A percentile compares a stretch with the other conserved stretches of the same genome.
These are phyloP conservation scores for Pelecanus crispus DNA, from an alignment of 2,113 vertebrate species.

Conservation along the genomic window DNA sequence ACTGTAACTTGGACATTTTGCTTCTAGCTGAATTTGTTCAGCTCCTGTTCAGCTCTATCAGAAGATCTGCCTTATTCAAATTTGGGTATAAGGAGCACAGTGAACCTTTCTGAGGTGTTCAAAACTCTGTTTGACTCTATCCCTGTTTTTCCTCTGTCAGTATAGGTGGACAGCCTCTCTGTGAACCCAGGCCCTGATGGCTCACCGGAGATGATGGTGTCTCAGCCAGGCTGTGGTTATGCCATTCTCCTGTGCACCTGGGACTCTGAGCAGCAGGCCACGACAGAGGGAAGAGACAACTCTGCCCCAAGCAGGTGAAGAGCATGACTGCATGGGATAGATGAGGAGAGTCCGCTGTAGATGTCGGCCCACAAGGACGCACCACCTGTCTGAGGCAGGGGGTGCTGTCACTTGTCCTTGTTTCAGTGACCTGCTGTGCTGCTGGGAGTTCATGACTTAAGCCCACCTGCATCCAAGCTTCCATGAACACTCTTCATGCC, in stretches of 20 bases:
- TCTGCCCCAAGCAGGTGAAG: constrained; percentile 64
- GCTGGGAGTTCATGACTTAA: not conserved
- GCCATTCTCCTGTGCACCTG: constrained; percentile 90
- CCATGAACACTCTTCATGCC: not conserved
- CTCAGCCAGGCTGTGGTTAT: constrained; percentile 95
- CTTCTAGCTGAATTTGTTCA: not conserved
- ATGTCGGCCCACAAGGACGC: not conserved
- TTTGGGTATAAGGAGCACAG: not conserved
- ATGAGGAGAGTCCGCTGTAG: not conserved
- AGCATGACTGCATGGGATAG: not conserved
- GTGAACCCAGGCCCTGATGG: constrained; percentile 87
- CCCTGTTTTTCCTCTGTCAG: not conserved
- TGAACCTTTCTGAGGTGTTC: not conserved
- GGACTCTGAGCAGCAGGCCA: constrained; percentile 72
- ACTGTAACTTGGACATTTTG: not conserved
- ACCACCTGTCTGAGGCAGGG: not conserved
- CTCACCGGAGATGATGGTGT: constrained; percentile 91
- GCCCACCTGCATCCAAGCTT: not conserved
- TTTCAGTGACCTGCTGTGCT: not conserved
- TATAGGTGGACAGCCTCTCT: constrained; percentile 93
- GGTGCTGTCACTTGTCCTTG: not conserved
- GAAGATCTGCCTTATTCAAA: not conserved
- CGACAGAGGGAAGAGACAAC: not conserved
- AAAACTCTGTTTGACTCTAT: not conserved
- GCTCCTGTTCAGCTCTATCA: not conserved